These are phyloP conservation scores for Lethenteron reissneri DNA, from an alignment of 2,113 vertebrate genomes.

Conservation along the genomic window DNA sequence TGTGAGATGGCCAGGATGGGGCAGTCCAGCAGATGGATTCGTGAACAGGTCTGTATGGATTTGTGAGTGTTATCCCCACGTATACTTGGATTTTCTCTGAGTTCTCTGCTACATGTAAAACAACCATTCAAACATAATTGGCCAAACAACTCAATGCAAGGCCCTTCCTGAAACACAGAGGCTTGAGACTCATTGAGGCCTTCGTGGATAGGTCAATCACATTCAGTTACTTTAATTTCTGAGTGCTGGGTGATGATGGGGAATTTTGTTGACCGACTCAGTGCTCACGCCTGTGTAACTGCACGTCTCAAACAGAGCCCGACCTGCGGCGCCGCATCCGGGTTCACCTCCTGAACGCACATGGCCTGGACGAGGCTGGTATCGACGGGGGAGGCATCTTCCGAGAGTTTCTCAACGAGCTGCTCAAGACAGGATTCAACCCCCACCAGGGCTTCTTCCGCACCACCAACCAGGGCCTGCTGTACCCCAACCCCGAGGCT, in stretches of 20 bases:
- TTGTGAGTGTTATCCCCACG: too few species aligned
- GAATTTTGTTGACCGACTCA: not conserved
- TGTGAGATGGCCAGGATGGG: too few species aligned
- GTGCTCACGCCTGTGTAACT: not conserved
- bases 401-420: conserved; percentile 83
- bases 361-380: conserved; percentile 84
- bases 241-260: too few species aligned
- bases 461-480: conserved; percentile 79
- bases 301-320: conserved; percentile 31
- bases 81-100: too few species aligned
- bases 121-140: too few species aligned
- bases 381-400: conserved; percentile 95
- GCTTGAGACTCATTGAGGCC: not conserved
- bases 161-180: too few species aligned
- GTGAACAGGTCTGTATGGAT: too few species aligned
- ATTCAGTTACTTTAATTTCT: not conserved
- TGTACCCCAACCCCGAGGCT: conserved; percentile 74
- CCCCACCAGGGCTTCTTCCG: conserved; percentile 95
- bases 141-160: too few species aligned
- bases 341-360: conserved; percentile 79
- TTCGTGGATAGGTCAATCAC: not conserved
- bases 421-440: conserved; percentile 87
- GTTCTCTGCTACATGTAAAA: too few species aligned
- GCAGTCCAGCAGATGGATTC: too few species aligned
- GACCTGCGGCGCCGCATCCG: conserved; percentile 80